phyloP scores from a whole-genome alignment of 2,113 vertebrate genomes.

The Amia ocellicauda region DNA sequence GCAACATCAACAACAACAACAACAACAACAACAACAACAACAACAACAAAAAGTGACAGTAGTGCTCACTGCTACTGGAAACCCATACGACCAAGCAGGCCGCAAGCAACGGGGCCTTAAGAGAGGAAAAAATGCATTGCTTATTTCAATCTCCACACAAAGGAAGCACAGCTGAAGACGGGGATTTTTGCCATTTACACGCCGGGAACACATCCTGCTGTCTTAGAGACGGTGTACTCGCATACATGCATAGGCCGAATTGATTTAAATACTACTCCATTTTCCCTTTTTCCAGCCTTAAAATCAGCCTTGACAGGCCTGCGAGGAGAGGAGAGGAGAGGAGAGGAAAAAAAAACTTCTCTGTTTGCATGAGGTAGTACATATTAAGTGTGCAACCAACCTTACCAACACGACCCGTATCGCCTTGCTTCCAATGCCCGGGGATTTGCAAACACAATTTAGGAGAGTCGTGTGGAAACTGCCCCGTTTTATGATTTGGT shows the following conservation, averaged over 20 bases:
- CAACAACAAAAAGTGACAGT: too few relatives aligned
- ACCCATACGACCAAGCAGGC: not conserved
- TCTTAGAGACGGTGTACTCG: too few relatives aligned
- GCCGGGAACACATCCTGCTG: too few relatives aligned
- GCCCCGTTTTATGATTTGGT: slow-evolving; percentile 42
- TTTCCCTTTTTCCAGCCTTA: not conserved
- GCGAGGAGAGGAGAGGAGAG: not conserved
- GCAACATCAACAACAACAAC: too few relatives aligned
- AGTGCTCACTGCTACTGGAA: not conserved
- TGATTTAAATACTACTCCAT: not conserved
- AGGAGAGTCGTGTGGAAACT: slow-evolving; percentile 28
- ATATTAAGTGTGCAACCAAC: slow-evolving; percentile 32
- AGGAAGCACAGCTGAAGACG: not conserved
- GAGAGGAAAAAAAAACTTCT: slow-evolving; percentile 5
- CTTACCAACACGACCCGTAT: slow-evolving; percentile 39
- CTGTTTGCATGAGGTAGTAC: slow-evolving; percentile 2
- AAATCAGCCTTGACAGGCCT: slow-evolving; percentile 9
- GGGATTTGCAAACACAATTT: slow-evolving; percentile 20
- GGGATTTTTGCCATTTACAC: too few relatives aligned
- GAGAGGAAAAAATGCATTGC: not conserved
- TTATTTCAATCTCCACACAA: slow-evolving; percentile 1
- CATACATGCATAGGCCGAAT: not conserved
- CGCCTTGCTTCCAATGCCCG: slow-evolving; percentile 19
- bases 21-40: too few relatives aligned
- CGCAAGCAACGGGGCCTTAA: not conserved